Evolutionary conservation across 2,888 invertebrate genomes (phyloP).

Genomic region (Patella depressa): DNA sequence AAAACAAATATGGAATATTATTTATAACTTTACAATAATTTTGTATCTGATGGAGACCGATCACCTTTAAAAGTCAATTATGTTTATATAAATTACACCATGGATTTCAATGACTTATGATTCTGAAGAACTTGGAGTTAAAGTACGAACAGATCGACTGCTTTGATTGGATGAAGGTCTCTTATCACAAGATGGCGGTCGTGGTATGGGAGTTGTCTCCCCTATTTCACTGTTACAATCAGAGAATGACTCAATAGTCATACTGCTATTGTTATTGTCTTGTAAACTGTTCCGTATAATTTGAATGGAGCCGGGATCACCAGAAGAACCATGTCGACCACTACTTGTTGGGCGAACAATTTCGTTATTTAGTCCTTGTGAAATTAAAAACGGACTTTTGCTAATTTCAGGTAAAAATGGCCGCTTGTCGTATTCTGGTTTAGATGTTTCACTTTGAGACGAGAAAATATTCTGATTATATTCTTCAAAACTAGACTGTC

Average conservation of each 20-base stretch:
- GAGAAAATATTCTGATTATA: slow-evolving; percentile 16
- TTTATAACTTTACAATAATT: too few species aligned
- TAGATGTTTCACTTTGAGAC: slow-evolving; percentile 15
- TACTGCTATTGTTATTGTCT: background rate
- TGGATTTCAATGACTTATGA: too few species aligned
- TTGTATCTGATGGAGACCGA: too few species aligned
- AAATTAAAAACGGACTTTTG: slow-evolving; percentile 53
- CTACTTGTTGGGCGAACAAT: background rate
- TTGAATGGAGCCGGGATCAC: slow-evolving; percentile 11
- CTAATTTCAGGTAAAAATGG: slow-evolving; percentile 56
- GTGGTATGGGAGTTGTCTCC: slow-evolving; percentile 1
- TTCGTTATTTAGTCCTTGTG: slow-evolving; percentile 49
- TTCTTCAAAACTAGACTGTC: slow-evolving; percentile 19
- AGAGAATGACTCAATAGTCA: background rate
- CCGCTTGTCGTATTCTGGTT: slow-evolving; percentile 22
- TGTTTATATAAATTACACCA: too few species aligned
- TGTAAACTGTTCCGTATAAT: slow-evolving; percentile 19
- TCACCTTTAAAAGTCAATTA: too few species aligned
- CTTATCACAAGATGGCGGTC: background rate
- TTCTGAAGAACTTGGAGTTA: background rate
- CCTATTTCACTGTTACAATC: slow-evolving; percentile 1
- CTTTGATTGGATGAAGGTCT: background rate
- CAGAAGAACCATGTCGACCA: background rate
- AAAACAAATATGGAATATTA: too few species aligned
- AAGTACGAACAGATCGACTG: background rate